Evolutionary conservation across 2,113 vertebrate species (phyloP).

Genomic region (Cottus gobio): DNA sequence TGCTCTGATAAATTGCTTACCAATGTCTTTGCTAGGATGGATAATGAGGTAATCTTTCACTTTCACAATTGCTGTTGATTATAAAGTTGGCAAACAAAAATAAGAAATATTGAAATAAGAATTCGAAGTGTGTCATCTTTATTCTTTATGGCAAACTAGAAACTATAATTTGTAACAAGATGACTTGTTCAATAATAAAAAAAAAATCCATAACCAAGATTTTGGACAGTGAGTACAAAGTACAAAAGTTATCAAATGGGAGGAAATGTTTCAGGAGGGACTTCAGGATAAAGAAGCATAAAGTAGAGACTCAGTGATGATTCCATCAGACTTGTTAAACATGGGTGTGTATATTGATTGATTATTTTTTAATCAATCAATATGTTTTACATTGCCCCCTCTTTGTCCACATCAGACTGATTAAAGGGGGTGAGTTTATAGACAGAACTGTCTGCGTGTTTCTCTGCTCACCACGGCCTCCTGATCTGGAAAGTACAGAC

Average conservation of each 20-base stretch:
- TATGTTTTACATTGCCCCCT: not conserved
- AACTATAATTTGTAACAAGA: not conserved
- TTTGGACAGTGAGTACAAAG: no score
- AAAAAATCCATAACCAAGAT: no score
- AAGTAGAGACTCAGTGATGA: not conserved
- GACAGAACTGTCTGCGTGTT: conserved; percentile 43
- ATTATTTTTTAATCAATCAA: no score
- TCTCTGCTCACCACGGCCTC: conserved; percentile 47
- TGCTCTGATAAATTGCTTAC: not conserved
- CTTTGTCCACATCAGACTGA: not conserved
- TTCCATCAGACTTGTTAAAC: not conserved
- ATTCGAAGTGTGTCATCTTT: not conserved
- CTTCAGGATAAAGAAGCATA: not conserved
- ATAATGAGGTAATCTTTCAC: not conserved
- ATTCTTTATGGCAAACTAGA: not conserved
- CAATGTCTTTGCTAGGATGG: not conserved
- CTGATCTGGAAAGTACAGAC: no score
- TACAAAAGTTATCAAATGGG: no score
- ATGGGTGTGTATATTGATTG: not conserved
- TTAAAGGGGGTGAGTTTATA: conserved; percentile 32
- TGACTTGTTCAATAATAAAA: no score
- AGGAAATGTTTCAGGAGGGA: no score
- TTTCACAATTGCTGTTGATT: not conserved
- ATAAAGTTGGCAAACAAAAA: not conserved
- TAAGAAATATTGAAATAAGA: not conserved